Evolutionary conservation across 2,113 vertebrate species (phyloP).

Genomic region (Oxyura jamaicensis): DNA sequence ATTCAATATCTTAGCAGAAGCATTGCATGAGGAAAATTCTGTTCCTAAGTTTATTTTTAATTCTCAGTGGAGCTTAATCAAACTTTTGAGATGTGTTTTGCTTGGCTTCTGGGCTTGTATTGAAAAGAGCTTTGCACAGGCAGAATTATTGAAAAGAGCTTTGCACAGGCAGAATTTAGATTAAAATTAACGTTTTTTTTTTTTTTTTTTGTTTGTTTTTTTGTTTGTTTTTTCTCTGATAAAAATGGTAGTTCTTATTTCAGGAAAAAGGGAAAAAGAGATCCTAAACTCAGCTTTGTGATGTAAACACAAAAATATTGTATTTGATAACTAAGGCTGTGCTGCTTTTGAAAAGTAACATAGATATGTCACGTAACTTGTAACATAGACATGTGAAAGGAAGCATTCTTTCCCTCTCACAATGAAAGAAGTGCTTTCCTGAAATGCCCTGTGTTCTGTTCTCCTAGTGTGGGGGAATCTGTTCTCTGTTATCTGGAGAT

Average conservation of each 20-base stretch:
- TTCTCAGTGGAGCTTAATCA: conserved; percentile 1
- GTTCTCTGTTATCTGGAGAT: background rate
- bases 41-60: background rate
- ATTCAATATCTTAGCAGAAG: background rate
- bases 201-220: background rate
- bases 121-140: background rate
- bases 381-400: background rate
- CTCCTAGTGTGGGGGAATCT: background rate
- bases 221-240: background rate
- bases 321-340: background rate
- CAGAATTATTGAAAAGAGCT: conserved; percentile 11
- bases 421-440: background rate
- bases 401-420: background rate
- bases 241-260: background rate
- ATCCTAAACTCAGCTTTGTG: background rate
- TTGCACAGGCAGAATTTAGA: background rate
- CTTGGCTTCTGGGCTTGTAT: background rate
- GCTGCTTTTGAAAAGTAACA: background rate
- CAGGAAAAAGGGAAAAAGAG: background rate
- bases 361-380: background rate
- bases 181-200: background rate
- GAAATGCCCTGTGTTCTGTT: background rate
- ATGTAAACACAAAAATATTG: background rate
- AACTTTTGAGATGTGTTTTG: background rate
- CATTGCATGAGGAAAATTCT: background rate